These are phyloP conservation scores for Sterrhoptilus dennistouni DNA, from an alignment of 2,113 vertebrate genomes.

Conservation along the genomic window DNA sequence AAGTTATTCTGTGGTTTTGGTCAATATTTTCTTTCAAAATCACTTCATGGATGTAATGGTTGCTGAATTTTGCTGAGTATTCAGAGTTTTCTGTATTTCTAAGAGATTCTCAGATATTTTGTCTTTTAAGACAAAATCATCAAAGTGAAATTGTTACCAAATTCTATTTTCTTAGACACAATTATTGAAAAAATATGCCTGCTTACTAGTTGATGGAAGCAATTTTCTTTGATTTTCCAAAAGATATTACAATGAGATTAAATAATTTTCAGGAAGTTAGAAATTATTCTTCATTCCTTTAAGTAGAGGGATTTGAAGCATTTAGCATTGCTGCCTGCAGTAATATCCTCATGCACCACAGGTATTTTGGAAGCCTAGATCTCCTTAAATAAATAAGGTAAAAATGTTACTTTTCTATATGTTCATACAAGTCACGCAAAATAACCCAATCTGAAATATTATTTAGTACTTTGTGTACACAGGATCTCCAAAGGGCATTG, in stretches of 20 bases:
- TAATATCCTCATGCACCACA: not conserved
- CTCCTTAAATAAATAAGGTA: not conserved
- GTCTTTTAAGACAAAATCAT: not conserved
- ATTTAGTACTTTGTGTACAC: not conserved
- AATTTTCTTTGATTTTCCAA: not conserved
- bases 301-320: not conserved
- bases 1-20: not conserved
- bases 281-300: not conserved
- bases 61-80: not conserved
- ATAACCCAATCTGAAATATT: not conserved
- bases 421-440: not conserved
- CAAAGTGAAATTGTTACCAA: not conserved
- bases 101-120: not conserved
- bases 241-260: not conserved
- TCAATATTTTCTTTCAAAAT: not conserved
- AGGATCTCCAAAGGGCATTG: not conserved
- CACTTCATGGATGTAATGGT: not conserved
- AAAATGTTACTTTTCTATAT: not conserved
- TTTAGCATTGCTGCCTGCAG: not conserved
- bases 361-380: not conserved
- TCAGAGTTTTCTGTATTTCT: not conserved
- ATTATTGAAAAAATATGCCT: not conserved
- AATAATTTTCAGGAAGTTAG: not conserved
- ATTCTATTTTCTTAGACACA: not conserved
- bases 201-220: not conserved